Base-by-base conservation (phyloP, 2,797 vertebrate genomes). In the Pampus argenteus region DNA sequence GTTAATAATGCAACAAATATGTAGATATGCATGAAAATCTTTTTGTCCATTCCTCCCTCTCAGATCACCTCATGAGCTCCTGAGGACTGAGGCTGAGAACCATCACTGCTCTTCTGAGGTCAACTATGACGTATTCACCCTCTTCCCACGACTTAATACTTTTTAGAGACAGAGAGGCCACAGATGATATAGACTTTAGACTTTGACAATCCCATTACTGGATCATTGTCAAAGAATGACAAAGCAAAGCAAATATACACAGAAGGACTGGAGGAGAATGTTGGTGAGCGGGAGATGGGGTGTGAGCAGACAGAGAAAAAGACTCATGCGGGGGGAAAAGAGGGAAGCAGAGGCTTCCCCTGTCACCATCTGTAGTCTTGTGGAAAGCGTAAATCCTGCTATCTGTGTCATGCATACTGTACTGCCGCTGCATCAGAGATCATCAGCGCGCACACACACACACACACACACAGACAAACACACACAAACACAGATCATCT, bases 401-500 rank as follows among this genome's bases (percentile, higher is more conserved):
- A 88, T 91, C 82, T 92, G 81, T 92, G 88, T 92, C 91, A 90
- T 79, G 82, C 82, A 91, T 84, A 86, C 88, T 83, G 82, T 88
- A 88, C 84, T 74, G 71, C 78, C 68, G 71, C 74, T 78, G 76
- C 84, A 86, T 83, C 81, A 83, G 61, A 90, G 86, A 90, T 83
- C 83, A 91, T 89, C 87, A 76, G 69, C 68, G 45, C 70, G 69
- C 68, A 48, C 70, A 57, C 80, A 60, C 71, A 25, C 74, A 71
- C 58, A 51, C 78, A 59, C 64, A 31, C 73, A 58, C 42, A 74
- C 76, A 76, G 65, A 34, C 11, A 23, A 54, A 28, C 34, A 49
- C 56, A 45, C 54, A 49, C 58, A 47, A 20, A 40, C 36, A 67
- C 71, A 64, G 42, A 76, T 54, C n/a, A 54, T 29, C 47, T 29